Percentiles rank a stretch among this genome's conserved stretches.
phyloP scores from a whole-genome alignment of 2,888 invertebrate genomes.

The Myopa tessellatipennis region DNA sequence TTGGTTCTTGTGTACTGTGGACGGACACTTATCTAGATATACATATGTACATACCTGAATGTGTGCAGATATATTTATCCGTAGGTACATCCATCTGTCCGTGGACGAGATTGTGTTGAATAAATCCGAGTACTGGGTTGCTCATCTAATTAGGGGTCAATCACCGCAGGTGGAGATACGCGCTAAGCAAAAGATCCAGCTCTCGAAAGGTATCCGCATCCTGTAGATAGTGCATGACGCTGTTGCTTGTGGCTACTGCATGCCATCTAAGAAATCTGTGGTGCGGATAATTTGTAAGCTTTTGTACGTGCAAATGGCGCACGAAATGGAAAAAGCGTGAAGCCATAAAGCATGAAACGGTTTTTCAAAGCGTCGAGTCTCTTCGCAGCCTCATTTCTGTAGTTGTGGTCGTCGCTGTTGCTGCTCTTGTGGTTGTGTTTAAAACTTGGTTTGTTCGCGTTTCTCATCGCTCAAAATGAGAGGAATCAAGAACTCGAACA shows the following conservation, averaged over 20 bases:
- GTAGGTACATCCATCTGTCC: constrained; percentile 2
- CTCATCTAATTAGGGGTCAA: constrained; percentile 26
- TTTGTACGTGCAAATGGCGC: constrained; percentile 1
- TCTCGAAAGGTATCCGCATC: background rate
- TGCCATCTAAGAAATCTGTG: constrained; percentile 6
- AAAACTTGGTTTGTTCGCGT: constrained; percentile 1
- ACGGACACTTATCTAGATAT: background rate
- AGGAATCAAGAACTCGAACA: background rate
- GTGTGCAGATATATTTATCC: constrained; percentile 9
- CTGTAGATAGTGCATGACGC: background rate
- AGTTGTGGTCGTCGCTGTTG: background rate
- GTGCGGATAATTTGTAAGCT: constrained; percentile 21
- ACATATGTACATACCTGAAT: background rate
- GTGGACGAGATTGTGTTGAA: constrained; percentile 17
- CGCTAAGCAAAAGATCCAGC: background rate
- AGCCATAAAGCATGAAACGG: constrained; percentile 22
- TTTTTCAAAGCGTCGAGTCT: constrained; percentile 20
- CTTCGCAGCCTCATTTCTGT: constrained; percentile 33
- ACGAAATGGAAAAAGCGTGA: background rate
- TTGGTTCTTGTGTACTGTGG: constrained; percentile 12
- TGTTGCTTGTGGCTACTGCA: constrained; percentile 1
- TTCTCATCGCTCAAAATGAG: background rate
- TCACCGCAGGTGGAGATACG: constrained; percentile 22
- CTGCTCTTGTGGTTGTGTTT: background rate
- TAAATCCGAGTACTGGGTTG: constrained; percentile 2